Base-by-base conservation (phyloP, 2,797 vertebrate species). In the Urosaurus nigricauda region DNA sequence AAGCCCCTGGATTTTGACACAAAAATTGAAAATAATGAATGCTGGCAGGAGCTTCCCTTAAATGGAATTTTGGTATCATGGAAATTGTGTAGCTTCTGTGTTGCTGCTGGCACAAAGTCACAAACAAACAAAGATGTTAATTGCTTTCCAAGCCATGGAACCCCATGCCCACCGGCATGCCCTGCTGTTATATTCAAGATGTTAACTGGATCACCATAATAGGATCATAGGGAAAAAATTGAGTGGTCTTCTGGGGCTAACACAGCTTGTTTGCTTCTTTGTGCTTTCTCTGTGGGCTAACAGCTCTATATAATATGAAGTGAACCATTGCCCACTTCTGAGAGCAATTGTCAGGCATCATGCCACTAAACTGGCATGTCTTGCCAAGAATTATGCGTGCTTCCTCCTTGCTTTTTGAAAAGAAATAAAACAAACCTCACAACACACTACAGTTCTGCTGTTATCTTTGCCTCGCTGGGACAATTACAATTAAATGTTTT, bases 321-420 rank as follows among this genome's bases (percentile, higher is more conserved):
- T 79, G 87, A 93, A 79, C 73, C 40, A 35, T 81, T 94, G 93
- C 91, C 87, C 2, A 0, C 83, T 51, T 89, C 92, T 92, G 16
- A 86, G 71, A 87, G 88, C 37, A 53, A 5, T 84, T 92, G 85
- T 93, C 88, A 91, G 91, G 88, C 90, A 91, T 92, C 79, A 94
- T 85, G 91, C 70, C 17, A 82, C 89, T 84, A 9, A 87, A 88
- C 58, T 40, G 35, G n/a, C 13, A 85, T 86, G 51, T 4, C 24
- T 88, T 91, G 79, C 79, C 92, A 93, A 92, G 78, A 90, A 91
- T 90, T 88, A 92, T 73, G 35, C 91, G 60, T 90, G 91, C n/a
- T 60, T 90, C 92, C 86, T 6, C 58, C 68, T 85, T 0, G 0
- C 68, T 2, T 5, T 47, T 68, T 32, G 65, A 68, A 68, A 68